Percentiles rank a stretch among this genome's conserved stretches.
phyloP scores from a whole-genome alignment of 2,888 invertebrate species.

The Lumbricus terrestris region DNA sequence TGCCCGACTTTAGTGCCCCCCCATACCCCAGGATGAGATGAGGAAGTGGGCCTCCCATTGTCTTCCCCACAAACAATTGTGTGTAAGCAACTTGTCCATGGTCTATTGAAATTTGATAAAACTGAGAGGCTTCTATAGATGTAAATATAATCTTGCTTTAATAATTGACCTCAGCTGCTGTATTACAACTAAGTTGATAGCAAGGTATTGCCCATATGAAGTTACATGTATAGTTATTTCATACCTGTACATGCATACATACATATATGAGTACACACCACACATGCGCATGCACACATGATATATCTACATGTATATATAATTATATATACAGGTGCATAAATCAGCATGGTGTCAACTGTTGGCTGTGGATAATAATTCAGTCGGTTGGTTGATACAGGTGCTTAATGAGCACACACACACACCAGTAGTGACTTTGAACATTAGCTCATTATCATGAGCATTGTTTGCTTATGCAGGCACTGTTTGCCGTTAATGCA shows the following conservation, averaged over 20 bases:
- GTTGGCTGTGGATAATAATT: neutral
- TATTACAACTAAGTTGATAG: neutral
- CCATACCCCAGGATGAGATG: too few species aligned
- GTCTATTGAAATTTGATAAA: neutral
- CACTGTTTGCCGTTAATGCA: neutral
- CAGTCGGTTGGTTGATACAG: neutral
- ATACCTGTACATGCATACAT: neutral
- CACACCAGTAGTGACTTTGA: neutral
- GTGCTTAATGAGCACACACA: neutral
- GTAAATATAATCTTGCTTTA: neutral
- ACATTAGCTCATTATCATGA: too few species aligned
- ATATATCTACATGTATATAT: too few species aligned
- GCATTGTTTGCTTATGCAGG: neutral
- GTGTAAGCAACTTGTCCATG: too few species aligned
- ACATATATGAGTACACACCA: too few species aligned
- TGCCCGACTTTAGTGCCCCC: too few species aligned
- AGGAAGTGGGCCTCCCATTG: too few species aligned
- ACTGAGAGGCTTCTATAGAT: neutral
- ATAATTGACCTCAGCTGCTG: neutral
- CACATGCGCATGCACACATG: too few species aligned
- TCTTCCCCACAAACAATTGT: too few species aligned
- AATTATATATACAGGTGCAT: too few species aligned
- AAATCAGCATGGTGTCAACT: neutral
- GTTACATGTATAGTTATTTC: neutral
- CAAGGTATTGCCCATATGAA: neutral